Evolutionary conservation across 2,888 invertebrate genomes (phyloP).

Genomic region (Oxycera nigricornis): DNA sequence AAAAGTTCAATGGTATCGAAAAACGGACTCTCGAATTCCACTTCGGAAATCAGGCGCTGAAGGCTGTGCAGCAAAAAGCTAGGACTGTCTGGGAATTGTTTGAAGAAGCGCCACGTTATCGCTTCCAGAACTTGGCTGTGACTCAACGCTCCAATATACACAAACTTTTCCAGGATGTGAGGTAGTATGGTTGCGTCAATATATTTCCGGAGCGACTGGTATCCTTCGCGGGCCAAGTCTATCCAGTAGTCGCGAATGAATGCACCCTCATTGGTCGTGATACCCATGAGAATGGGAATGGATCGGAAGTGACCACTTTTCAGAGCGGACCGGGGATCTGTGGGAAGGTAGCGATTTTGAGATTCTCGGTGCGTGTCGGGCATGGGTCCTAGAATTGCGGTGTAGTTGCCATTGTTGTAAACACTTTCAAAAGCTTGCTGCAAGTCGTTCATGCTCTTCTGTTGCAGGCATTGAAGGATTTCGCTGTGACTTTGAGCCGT

Average conservation of each 20-base stretch:
- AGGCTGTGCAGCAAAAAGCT: constrained; percentile 56
- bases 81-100: constrained; percentile 49
- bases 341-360: constrained; percentile 69
- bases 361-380: constrained; percentile 64
- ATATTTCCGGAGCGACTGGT: constrained; percentile 65
- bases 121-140: constrained; percentile 53
- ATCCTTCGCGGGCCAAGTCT: constrained; percentile 67
- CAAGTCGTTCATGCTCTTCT: constrained; percentile 68
- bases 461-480: constrained; percentile 69
- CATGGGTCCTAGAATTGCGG: constrained; percentile 68
- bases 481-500: constrained; percentile 63
- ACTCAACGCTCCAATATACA: constrained; percentile 49
- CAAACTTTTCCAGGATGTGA: constrained; percentile 62
- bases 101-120: constrained; percentile 59
- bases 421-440: constrained; percentile 67
- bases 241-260: constrained; percentile 69
- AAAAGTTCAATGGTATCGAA: constrained; percentile 55
- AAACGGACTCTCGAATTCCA: constrained; percentile 59
- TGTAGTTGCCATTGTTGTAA: constrained; percentile 68
- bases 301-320: constrained; percentile 64
- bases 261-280: constrained; percentile 72
- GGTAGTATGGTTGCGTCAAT: constrained; percentile 68
- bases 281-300: constrained; percentile 73
- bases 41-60: constrained; percentile 59
- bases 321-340: constrained; percentile 65